phyloP scores from a whole-genome alignment of 2,113 vertebrate genomes.

The Podarcis cretensis region DNA sequence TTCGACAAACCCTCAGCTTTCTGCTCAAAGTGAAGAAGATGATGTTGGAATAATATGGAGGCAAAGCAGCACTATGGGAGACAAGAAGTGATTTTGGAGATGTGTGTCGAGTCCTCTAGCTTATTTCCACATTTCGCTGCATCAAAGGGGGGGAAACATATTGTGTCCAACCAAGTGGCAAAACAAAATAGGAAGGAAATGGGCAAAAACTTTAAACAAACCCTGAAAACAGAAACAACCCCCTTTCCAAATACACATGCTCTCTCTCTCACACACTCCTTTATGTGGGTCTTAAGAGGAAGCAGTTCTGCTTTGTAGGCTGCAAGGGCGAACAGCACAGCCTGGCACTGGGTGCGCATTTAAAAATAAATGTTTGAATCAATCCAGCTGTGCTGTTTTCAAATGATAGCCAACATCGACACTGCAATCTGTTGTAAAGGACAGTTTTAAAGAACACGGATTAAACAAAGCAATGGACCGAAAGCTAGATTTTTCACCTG shows the following conservation, averaged over 20 bases:
- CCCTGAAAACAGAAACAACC: not conserved
- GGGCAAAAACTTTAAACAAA: not conserved
- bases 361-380: conserved; percentile 38
- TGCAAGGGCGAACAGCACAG: not conserved
- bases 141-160: conserved; percentile 43
- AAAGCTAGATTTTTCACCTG: conserved; percentile 4
- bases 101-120: not conserved
- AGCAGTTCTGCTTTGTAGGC: not conserved
- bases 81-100: conserved; percentile 1
- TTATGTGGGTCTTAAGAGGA: not conserved
- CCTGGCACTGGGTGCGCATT: not conserved
- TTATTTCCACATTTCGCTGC: conserved; percentile 37
- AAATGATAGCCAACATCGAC: conserved; percentile 15
- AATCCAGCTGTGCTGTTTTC: conserved; percentile 4
- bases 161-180: conserved; percentile 43
- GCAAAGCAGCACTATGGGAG: conserved; percentile 27
- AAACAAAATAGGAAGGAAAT: conserved; percentile 14
- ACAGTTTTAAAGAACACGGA: not conserved
- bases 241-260: no score
- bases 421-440: not conserved
- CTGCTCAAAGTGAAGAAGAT: not conserved
- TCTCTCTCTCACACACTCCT: not conserved
- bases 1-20: not conserved
- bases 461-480: conserved; percentile 21
- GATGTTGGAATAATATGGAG: not conserved